Evolutionary conservation across 2,888 invertebrate species (phyloP), one percentile per base, ranked within the genome.

Genomic region (Apoderus coryli): DNA sequence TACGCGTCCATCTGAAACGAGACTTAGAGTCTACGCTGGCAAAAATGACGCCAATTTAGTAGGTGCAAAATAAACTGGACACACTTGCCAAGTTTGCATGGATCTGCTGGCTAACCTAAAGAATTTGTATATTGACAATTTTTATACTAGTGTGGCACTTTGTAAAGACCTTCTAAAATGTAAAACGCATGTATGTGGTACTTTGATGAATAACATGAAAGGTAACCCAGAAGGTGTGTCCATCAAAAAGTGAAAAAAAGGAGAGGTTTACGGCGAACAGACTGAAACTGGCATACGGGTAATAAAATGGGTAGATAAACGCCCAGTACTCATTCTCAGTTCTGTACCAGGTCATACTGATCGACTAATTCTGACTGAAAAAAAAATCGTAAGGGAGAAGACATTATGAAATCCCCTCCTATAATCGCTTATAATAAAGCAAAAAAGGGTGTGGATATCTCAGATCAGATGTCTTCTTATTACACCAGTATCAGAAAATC

Each of bases 351-450:
- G 10, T 12, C 36, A 34, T 16, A 33, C 26, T 27, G 30, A 25
- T 22, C 9, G 30, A 10, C 22, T 32, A 19, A 25, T 30, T 9
- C 12, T 27, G 23, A 37, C 34, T 5, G 34, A 16, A 24, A 25
- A n/a, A n/a, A n/a, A n/a, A n/a, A n/a, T n/a, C n/a, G n/a, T n/a
- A 30, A 37, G 31, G 31, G 29, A 16, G 31, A 35, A 25, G 33
- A 37, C 10, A n/a, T n/a, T n/a, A 22, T 35, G 12, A 38, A 38
- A 33, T 38, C 37, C 6, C 23, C 25, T 16, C 14, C 25, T 13
- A 23, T 37, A 10, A 27, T 34, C 22, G 31, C 27, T 16, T 40
- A 40, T 19, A 38, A 38, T 14, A 35, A 31, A 27, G 31, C 35
- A 11, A 39, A 39, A 25, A 35, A 36, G 31, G 35, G 34, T 10